Conservation (phyloP, 1,140 invertebrate genomes). For the Helicorthomorpha holstii region DNA sequence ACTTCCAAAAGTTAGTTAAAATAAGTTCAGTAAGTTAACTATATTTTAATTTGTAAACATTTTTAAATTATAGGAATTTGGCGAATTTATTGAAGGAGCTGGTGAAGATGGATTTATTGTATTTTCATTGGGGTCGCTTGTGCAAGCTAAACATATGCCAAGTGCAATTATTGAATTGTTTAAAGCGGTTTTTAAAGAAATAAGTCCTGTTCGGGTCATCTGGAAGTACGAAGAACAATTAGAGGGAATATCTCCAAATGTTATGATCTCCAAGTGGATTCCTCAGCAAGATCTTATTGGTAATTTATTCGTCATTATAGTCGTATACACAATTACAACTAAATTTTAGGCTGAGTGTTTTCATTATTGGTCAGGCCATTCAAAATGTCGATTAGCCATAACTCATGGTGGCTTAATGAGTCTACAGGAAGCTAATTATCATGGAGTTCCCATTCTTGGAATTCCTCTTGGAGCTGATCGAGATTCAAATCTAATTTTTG, state of each 20-base stretch:
- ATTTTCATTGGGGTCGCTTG: neutral
- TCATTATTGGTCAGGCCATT: conserved; percentile 11
- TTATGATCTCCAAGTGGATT: conserved; percentile 17
- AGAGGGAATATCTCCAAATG: conserved; percentile 11
- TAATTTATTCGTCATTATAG: neutral
- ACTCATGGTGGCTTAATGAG: conserved; percentile 56
- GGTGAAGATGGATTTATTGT: conserved; percentile 8
- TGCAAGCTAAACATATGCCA: neutral
- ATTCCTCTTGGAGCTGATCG: conserved; percentile 50
- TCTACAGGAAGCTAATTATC: conserved; percentile 50
- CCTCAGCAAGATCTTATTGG: conserved; percentile 24
- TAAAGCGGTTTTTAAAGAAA: neutral
- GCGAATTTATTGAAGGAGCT: neutral
- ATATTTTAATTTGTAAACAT: too few relatives aligned
- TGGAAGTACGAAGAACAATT: conserved; percentile 29
- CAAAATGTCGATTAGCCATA: conserved; percentile 35
- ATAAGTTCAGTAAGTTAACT: too few relatives aligned
- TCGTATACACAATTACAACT: neutral
- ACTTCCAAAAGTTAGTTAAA: conserved; percentile 25
- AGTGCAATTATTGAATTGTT: neutral
- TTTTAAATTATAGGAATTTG: neutral
- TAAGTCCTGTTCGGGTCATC: conserved; percentile 31
- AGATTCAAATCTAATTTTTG: conserved; percentile 17
- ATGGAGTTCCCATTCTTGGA: conserved; percentile 49
- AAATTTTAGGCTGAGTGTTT: neutral